Evolutionary conservation across 2,797 vertebrate genomes (phyloP).

Genomic region (Eidolon dupreanum): DNA sequence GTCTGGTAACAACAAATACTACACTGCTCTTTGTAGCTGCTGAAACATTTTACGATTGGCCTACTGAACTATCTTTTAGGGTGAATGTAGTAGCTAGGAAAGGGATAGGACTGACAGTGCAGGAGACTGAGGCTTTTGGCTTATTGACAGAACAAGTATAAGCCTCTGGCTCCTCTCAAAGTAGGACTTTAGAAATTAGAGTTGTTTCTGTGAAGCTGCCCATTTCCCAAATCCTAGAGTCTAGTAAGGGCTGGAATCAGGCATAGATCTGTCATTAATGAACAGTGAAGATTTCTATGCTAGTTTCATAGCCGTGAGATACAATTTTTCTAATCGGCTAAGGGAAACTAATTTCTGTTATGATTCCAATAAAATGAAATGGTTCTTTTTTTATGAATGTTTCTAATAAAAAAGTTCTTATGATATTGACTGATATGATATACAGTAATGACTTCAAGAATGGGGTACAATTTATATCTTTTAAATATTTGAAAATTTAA

Average conservation of each 20-base stretch:
- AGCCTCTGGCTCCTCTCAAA: not conserved
- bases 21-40: not conserved
- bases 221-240: not conserved
- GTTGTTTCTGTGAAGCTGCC: not conserved
- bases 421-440: not conserved
- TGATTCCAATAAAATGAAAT: conserved; percentile 44
- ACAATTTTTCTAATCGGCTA: not conserved
- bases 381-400: not conserved
- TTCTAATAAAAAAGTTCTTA: conserved; percentile 7
- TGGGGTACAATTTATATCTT: not conserved
- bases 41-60: not conserved
- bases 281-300: not conserved
- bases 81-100: not conserved
- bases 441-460: not conserved
- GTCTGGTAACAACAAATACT: not conserved
- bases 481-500: not conserved
- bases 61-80: not conserved
- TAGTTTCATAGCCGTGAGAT: not conserved
- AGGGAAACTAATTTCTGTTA: not conserved
- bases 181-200: not conserved
- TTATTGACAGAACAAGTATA: conserved; percentile 10
- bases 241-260: not conserved
- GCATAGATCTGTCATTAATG: not conserved
- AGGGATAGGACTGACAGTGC: not conserved
- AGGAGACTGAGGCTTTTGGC: not conserved